These are phyloP conservation scores for Rhadinocentrus ornatus DNA, from an alignment of 2,797 vertebrate genomes.

Conservation along the genomic window DNA sequence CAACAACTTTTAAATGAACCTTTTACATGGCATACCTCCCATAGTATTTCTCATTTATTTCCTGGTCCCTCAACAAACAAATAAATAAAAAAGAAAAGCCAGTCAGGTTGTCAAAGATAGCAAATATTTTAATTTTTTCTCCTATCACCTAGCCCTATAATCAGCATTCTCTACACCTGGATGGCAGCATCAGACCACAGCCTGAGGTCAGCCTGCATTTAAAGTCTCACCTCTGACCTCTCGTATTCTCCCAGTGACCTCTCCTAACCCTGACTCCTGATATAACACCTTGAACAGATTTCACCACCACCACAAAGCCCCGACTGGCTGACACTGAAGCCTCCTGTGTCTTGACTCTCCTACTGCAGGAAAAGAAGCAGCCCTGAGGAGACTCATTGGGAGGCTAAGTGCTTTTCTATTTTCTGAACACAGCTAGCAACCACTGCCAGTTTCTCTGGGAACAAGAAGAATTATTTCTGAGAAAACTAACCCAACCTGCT, in stretches of 20 bases:
- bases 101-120: slow-evolving; percentile 11
- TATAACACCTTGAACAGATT: slow-evolving; percentile 36
- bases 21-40: too few species aligned
- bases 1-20: too few species aligned
- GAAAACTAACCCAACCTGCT: slow-evolving; percentile 28
- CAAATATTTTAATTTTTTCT: slow-evolving; percentile 8
- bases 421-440: slow-evolving; percentile 42
- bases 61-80: too few species aligned
- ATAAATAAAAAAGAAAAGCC: too few species aligned
- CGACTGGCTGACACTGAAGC: slow-evolving; percentile 22
- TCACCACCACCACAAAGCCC: slow-evolving; percentile 25
- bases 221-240: slow-evolving; percentile 61
- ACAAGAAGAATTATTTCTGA: slow-evolving; percentile 17
- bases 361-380: slow-evolving; percentile 17
- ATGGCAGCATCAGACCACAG: slow-evolving; percentile 37
- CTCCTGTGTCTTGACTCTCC: slow-evolving; percentile 25
- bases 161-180: slow-evolving; percentile 60
- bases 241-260: slow-evolving; percentile 25
- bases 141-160: slow-evolving; percentile 23
- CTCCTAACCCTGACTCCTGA: slow-evolving; percentile 24
- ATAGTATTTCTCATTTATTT: too few species aligned
- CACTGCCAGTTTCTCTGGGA: slow-evolving; percentile 40
- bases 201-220: slow-evolving; percentile 39
- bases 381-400: slow-evolving; percentile 27
- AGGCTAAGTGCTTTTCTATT: slow-evolving; percentile 62